These are phyloP conservation scores for Sus scrofa DNA, from an alignment of 2,113 vertebrate genomes.

Conservation along the genomic window DNA sequence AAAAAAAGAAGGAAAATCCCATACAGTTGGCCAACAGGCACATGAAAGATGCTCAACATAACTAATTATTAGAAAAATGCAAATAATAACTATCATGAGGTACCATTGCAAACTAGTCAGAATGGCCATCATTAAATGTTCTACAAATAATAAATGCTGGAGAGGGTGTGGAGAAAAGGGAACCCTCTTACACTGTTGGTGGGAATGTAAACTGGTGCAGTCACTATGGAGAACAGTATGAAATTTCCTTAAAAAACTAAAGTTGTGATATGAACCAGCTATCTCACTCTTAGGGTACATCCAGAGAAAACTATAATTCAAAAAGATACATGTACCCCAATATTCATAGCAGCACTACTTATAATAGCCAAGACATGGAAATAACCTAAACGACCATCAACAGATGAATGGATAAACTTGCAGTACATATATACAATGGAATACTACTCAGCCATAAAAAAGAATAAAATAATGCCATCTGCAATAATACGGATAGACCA, in stretches of 20 bases:
- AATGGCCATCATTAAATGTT: background rate
- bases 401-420: background rate
- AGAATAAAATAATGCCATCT: background rate
- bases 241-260: background rate
- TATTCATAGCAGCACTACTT: background rate
- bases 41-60: background rate
- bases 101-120: background rate
- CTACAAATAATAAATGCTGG: background rate
- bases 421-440: background rate
- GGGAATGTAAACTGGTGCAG: background rate
- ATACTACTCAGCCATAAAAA: background rate
- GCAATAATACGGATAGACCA: background rate
- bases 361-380: background rate
- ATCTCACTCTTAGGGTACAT: background rate
- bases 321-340: background rate
- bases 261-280: background rate
- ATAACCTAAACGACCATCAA: background rate
- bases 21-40: background rate
- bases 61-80: background rate
- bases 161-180: background rate
- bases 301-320: background rate
- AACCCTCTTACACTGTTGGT: background rate
- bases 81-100: background rate
- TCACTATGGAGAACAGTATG: background rate
- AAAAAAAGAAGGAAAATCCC: background rate